A percentile compares a stretch with the other conserved stretches of the same genome.
Evolutionary conservation across 2,797 vertebrate genomes (phyloP).

Genomic region (Gouania willdenowi): DNA sequence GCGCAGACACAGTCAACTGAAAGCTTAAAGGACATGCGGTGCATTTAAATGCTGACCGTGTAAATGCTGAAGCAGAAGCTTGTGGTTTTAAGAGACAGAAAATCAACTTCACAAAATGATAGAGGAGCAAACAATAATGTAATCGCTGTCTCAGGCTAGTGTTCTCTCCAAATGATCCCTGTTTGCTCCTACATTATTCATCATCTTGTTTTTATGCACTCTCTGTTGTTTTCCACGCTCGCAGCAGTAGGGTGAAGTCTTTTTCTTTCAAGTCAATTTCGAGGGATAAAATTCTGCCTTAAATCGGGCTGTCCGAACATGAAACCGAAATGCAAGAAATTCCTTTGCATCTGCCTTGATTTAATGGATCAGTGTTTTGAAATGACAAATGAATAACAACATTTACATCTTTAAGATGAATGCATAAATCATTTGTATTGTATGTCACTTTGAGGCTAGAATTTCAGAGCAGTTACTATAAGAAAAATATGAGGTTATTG

Average conservation of each 20-base stretch:
- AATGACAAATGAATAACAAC: too few relatives aligned
- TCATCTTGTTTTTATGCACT: slow-evolving; percentile 39
- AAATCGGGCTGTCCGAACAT: slow-evolving; percentile 6
- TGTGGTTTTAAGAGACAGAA: slow-evolving; percentile 5
- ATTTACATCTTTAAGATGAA: too few relatives aligned
- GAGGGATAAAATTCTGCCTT: slow-evolving; percentile 24
- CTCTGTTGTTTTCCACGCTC: slow-evolving; percentile 25
- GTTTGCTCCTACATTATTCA: slow-evolving; percentile 52
- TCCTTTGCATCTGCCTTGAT: background rate
- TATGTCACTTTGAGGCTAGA: too few relatives aligned
- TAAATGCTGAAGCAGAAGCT: background rate
- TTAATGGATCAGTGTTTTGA: slow-evolving; percentile 4
- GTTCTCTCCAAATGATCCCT: slow-evolving; percentile 32
- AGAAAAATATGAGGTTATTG: too few relatives aligned
- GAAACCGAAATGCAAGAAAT: background rate
- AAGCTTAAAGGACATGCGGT: slow-evolving; percentile 1
- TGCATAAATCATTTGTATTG: too few relatives aligned
- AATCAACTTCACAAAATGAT: background rate
- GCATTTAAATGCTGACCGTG: slow-evolving; percentile 2
- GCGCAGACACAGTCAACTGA: background rate
- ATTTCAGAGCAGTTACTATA: too few relatives aligned
- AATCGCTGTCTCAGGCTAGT: slow-evolving; percentile 13
- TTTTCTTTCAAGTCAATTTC: slow-evolving; percentile 22
- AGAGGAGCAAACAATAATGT: slow-evolving; percentile 15
- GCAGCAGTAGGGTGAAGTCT: slow-evolving; percentile 16